A percentile compares a stretch with the other conserved stretches of the same genome.
Conservation (phyloP, 2,113 vertebrate genomes). For the Manacus vitellinus region DNA sequence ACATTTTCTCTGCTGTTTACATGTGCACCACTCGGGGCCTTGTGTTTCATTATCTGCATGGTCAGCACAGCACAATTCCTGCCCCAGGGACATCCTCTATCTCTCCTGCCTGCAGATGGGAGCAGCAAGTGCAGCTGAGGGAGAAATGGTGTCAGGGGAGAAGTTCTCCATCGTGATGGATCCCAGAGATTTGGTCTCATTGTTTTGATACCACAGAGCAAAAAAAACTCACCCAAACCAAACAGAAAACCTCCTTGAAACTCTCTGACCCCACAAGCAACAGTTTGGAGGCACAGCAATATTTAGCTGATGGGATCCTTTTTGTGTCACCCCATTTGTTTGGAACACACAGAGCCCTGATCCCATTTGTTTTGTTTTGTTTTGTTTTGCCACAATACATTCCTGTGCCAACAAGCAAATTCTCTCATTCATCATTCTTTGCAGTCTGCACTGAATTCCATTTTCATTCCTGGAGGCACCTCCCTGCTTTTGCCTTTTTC, state of each 20-base stretch:
- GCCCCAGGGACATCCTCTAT: not conserved
- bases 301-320: not conserved
- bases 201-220: not conserved
- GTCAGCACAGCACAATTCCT: not conserved
- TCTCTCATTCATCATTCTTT: conserved; percentile 3
- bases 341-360: not conserved
- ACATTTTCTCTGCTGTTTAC: not conserved
- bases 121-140: not conserved
- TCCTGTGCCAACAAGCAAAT: conserved; percentile 2
- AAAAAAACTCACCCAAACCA: not conserved
- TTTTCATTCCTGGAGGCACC: not conserved
- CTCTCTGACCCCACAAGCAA: not conserved
- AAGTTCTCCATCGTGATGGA: not conserved
- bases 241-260: not conserved
- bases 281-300: not conserved
- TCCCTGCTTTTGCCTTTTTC: not conserved
- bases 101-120: not conserved
- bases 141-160: not conserved
- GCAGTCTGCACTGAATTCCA: not conserved
- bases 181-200: not conserved
- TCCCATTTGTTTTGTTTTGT: not conserved
- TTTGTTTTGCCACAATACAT: not conserved
- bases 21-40: not conserved
- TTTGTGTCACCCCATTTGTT: not conserved
- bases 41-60: not conserved